Evolutionary conservation across 2,113 vertebrate genomes (phyloP).

Genomic region (Cephalopholis sonnerati): DNA sequence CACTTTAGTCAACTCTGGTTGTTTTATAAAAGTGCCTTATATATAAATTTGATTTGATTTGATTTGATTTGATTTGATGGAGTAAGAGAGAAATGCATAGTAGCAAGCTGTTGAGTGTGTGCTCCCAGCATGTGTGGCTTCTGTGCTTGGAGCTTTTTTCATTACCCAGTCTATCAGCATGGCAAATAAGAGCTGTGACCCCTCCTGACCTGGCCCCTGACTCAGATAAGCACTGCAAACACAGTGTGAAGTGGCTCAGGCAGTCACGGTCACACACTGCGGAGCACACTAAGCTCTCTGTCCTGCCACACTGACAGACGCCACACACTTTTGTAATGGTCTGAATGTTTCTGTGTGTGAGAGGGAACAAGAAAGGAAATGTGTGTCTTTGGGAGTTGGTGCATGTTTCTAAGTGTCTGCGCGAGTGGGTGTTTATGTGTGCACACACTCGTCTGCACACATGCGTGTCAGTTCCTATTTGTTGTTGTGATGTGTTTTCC

Average conservation of each 20-base stretch:
- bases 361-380: conserved; percentile 20
- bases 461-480: conserved; percentile 59
- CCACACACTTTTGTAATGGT: conserved; percentile 25
- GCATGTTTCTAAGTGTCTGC: conserved; percentile 38
- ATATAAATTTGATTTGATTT: too few relatives aligned
- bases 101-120: conserved; percentile 20
- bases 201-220: conserved; percentile 64
- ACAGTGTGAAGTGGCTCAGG: conserved; percentile 61
- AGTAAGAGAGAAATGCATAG: conserved; percentile 18
- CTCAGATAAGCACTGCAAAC: conserved; percentile 76
- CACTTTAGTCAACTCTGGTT: too few relatives aligned
- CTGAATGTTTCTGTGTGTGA: conserved; percentile 8
- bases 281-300: conserved; percentile 53
- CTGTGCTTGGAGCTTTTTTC: conserved; percentile 58
- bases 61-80: background rate
- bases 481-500: conserved; percentile 54
- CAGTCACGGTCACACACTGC: conserved; percentile 55
- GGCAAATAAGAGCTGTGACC: conserved; percentile 73
- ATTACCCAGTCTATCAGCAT: conserved; percentile 77
- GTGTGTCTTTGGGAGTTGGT: conserved; percentile 34
- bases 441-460: conserved; percentile 29
- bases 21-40: too few relatives aligned
- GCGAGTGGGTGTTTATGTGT: conserved; percentile 28
- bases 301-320: conserved; percentile 46
- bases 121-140: conserved; percentile 21